Evolutionary conservation across 2,113 vertebrate species (phyloP), one percentile per base, ranked within the genome.

Genomic region (Aythya baeri): DNA sequence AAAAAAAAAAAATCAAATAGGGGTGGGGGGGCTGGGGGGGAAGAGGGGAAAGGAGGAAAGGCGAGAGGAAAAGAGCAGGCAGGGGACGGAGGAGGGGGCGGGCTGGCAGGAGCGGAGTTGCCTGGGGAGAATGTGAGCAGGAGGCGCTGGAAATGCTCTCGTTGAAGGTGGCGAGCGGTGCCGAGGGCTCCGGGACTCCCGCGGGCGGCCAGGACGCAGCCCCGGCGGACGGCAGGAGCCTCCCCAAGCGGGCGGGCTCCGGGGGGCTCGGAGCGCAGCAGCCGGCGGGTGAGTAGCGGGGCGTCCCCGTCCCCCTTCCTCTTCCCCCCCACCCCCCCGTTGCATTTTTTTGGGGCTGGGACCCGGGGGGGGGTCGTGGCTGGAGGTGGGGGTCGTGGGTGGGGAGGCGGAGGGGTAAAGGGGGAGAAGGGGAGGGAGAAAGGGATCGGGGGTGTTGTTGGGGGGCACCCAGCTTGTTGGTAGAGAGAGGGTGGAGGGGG

Each of bases 61-160:
- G 32, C 29, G 57, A 59, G 23, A 50, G 62, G 80, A 65, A 93
- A 94, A 92, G 94, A 95, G 94, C 93, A 88, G 97, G 83, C 92
- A 88, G 86, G 93, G 86, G 94, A 83, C 90, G 94, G 93, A 49
- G 80, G 93, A 97, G 96, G 92, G 95, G 96, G 96, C 95, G 97
- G 96, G 93, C 97, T 94, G 96, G 94, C 89, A 97, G 97, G 96
- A 97, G 95, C 91, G 66, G 97, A 97, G 97, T 97, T 96, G 94
- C 97, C 96, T 65, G 96, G 96, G 96, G 97, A 97, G 97, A 98
- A 97, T 97, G 97, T 96, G 97, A 98, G 97, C 97, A 97, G 84
- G 96, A 94, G 97, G 97, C 98, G 98, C 98, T 96, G 97, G 98
- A 97, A 97, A 98, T 97, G 98, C 98, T 98, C 97, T 97, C 96